Evolutionary conservation across 2,888 invertebrate genomes (phyloP).

Genomic region (Standfussiana lucernea): DNA sequence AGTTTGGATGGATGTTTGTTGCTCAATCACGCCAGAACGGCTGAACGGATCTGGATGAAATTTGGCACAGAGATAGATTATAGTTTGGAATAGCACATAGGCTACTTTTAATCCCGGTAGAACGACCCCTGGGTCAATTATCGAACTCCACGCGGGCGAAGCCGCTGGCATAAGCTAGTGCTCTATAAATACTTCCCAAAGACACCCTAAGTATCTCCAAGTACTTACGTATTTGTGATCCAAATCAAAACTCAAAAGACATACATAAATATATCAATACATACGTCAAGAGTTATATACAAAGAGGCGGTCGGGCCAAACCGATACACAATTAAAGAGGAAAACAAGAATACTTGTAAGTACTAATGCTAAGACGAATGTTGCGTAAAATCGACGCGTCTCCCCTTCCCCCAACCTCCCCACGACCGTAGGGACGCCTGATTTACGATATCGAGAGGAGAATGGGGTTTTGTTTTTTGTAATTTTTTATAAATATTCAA

Average conservation of each 20-base stretch:
- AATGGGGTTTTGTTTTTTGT: conserved; percentile 77
- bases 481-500: conserved; percentile 75
- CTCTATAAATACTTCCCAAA: conserved; percentile 1
- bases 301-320: conserved; percentile 76
- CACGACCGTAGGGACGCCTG: conserved; percentile 85
- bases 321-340: conserved; percentile 90
- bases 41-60: too few species aligned
- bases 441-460: conserved; percentile 84
- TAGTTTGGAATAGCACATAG: too few species aligned
- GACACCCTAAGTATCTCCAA: neutral
- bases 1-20: too few species aligned
- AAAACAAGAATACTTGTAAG: conserved; percentile 87
- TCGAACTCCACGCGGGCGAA: too few species aligned
- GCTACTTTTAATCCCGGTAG: too few species aligned
- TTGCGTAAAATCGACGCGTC: conserved; percentile 90
- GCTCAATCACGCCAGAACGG: too few species aligned
- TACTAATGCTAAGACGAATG: conserved; percentile 90
- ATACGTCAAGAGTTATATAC: conserved; percentile 33
- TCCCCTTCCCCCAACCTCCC: conserved; percentile 71
- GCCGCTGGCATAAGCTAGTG: too few species aligned
- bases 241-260: conserved; percentile 12
- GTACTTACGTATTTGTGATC: conserved; percentile 17
- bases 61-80: too few species aligned
- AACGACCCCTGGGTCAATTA: too few species aligned
- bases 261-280: conserved; percentile 18